Conservation (phyloP, 1,140 invertebrate species). For the Leptinotarsa undecemlineata region DNA sequence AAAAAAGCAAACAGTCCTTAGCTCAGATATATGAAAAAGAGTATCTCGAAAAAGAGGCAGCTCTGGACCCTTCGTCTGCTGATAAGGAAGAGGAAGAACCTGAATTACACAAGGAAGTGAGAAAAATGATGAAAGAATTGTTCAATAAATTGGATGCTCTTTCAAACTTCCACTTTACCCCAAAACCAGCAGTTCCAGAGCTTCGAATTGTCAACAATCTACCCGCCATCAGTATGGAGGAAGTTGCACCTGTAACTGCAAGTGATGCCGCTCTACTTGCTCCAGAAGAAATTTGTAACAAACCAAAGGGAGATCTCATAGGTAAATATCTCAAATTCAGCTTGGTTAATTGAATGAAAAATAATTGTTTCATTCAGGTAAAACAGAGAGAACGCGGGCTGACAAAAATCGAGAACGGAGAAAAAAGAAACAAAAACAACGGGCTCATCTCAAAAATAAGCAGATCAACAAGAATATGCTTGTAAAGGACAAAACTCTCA, state of each 20-base stretch:
- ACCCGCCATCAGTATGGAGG: constrained; percentile 91
- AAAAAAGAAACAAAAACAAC: constrained; percentile 82
- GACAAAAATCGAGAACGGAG: constrained; percentile 89
- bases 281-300: constrained; percentile 89
- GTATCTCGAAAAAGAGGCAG: constrained; percentile 81
- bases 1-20: constrained; percentile 94
- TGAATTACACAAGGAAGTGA: constrained; percentile 76
- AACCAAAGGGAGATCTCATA: constrained; percentile 76
- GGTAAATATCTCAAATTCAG: constrained; percentile 47
- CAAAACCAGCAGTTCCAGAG: constrained; percentile 82
- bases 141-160: constrained; percentile 91
- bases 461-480: constrained; percentile 62
- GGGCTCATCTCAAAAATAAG: constrained; percentile 58
- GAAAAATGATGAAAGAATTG: constrained; percentile 73
- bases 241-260: constrained; percentile 87
- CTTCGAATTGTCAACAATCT: constrained; percentile 89
- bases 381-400: constrained; percentile 78
- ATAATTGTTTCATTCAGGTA: constrained; percentile 61
- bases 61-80: constrained; percentile 62
- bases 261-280: constrained; percentile 87
- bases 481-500: constrained; percentile 66
- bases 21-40: constrained; percentile 95
- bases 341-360: background rate
- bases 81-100: constrained; percentile 70
- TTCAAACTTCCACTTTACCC: constrained; percentile 93